Conservation (phyloP, 2,888 invertebrate genomes). For the Galeopsomyia nigrocyanea region DNA sequence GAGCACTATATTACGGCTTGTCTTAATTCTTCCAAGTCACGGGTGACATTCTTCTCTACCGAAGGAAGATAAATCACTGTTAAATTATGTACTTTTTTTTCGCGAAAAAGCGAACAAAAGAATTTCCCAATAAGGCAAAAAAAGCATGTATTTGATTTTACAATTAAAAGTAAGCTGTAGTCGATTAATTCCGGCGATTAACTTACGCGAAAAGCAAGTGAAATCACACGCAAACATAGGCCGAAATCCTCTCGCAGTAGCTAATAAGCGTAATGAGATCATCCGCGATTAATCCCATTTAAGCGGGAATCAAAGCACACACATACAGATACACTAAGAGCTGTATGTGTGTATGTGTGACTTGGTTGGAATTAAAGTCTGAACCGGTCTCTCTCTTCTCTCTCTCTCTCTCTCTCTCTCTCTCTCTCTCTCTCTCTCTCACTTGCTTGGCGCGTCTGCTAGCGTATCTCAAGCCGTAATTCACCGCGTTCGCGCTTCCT, state of each 20-base stretch:
- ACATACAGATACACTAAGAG: slow-evolving; percentile 34
- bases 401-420: too few relatives aligned
- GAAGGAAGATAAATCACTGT: not conserved
- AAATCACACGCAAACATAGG: too few relatives aligned
- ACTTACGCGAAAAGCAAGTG: too few relatives aligned
- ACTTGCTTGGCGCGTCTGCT: not conserved
- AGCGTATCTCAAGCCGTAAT: slow-evolving; percentile 52
- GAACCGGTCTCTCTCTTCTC: not conserved
- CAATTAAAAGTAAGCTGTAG: too few relatives aligned
- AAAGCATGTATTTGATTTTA: too few relatives aligned
- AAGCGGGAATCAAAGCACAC: slow-evolving; percentile 50
- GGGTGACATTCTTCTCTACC: slow-evolving; percentile 1
- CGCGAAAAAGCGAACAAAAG: too few relatives aligned
- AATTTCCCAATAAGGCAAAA: too few relatives aligned
- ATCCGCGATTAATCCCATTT: slow-evolving; percentile 49
- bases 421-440: too few relatives aligned
- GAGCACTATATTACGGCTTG: not conserved
- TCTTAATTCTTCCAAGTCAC: not conserved
- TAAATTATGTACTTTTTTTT: too few relatives aligned
- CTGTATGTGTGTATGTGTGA: slow-evolving; percentile 19
- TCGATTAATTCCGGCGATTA: too few relatives aligned
- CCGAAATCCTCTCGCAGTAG: too few relatives aligned
- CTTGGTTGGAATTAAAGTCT: slow-evolving; percentile 35
- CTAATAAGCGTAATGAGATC: too few relatives aligned
- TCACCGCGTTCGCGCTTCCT: slow-evolving; percentile 57